These are phyloP conservation scores for Acanthurus tractus DNA, from an alignment of 2,797 vertebrate species.

Conservation along the genomic window DNA sequence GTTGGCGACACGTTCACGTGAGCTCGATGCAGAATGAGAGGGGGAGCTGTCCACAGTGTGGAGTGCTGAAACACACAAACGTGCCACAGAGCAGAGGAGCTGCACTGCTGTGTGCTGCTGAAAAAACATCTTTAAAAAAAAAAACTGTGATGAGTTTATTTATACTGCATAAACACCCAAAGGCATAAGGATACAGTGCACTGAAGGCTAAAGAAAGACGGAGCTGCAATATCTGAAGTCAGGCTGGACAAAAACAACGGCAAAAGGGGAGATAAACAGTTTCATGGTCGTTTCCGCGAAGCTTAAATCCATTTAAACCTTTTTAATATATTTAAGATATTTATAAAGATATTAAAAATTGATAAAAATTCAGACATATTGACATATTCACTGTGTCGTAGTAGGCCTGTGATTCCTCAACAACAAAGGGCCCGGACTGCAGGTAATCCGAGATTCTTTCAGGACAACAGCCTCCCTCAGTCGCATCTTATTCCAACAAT, in stretches of 20 bases:
- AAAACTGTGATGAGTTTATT: too few species aligned
- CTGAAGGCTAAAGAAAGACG: neutral
- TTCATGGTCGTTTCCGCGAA: neutral
- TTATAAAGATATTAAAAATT: neutral
- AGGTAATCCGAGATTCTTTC: constrained; percentile 31
- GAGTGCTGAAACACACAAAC: constrained; percentile 57
- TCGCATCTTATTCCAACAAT: neutral
- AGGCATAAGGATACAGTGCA: too few species aligned
- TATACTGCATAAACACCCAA: too few species aligned
- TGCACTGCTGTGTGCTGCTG: constrained; percentile 58
- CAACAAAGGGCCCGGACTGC: constrained; percentile 19
- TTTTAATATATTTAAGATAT: neutral
- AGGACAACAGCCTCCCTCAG: constrained; percentile 24
- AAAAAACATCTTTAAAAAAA: constrained; percentile 16
- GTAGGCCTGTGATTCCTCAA: neutral
- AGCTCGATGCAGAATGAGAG: constrained; percentile 11
- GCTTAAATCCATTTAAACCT: neutral
- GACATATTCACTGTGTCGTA: neutral
- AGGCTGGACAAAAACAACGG: neutral
- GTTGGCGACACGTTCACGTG: constrained; percentile 8
- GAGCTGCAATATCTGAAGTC: neutral
- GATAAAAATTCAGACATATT: neutral
- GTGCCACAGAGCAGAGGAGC: constrained; percentile 20
- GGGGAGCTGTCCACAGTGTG: constrained; percentile 43
- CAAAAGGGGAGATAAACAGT: neutral